Evolutionary conservation across 2,113 vertebrate species (phyloP), one percentile per base, ranked within the genome.

Genomic region (Dipodomys stephensi): DNA sequence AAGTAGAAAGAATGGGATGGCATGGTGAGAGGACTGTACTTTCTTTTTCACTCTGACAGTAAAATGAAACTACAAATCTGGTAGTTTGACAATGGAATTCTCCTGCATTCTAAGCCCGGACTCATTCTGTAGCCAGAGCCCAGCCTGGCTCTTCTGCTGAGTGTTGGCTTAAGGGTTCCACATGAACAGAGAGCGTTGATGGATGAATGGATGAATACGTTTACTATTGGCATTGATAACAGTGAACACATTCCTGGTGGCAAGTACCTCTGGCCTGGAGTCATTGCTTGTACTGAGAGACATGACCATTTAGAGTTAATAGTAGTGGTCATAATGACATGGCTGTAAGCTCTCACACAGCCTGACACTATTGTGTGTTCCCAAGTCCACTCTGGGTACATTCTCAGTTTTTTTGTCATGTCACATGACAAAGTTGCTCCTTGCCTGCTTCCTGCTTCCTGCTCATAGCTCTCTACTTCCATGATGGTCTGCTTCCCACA

Each of bases 11-110:
- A 83, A 83, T 49, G 44, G 9, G 30, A 87, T 80, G 72, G 64
- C 11, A 0, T 78, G 83, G 77, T 94, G 83, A 19, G 6, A 25
- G 53, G 27, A 39, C 62, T 88, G 27, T 44, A 5, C 83, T 93
- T 95, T 92, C 86, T 90, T 95, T 96, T 93, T 89, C 88, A 93
- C 79, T 77, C 35, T 87, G 96, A 96, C 83, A 91, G 73, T 77
- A 49, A 97, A 93, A 91, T 87, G 88, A 73, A 94, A 69, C 83
- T 77, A 35, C 22, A 73, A 73, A 81, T 69, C 71, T 64, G 82
- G 86, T 65, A 80, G 86, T 84, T 67, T 91, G 94, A 83, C 87
- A 87, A 83, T 53, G 30, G 39, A 76, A 88, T 53, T 94, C 77
- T 22, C 44, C 30, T 8, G 0, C 7, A 5, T 49, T 62, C 12